phyloP scores from a whole-genome alignment of 2,113 vertebrate species.

The Melanocharis versteri region DNA sequence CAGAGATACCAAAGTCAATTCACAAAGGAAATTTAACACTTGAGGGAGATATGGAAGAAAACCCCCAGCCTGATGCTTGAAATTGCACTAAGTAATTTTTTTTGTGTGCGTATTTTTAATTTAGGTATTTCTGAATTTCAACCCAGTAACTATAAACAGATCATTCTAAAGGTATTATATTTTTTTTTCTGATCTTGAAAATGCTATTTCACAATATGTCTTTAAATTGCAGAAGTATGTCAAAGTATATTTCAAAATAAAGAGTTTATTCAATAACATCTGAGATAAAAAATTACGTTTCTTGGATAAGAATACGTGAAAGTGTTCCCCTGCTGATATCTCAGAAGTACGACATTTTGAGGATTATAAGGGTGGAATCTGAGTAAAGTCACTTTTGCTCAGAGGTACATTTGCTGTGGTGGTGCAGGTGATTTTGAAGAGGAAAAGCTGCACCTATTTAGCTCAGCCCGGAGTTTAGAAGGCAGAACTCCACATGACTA shows the following conservation, averaged over 20 bases:
- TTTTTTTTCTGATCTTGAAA: background rate
- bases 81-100: background rate
- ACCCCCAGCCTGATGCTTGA: background rate
- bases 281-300: background rate
- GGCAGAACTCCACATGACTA: background rate
- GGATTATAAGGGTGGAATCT: background rate
- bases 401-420: background rate
- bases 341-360: background rate
- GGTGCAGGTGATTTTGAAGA: background rate
- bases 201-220: background rate
- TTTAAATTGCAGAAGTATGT: background rate
- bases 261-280: background rate
- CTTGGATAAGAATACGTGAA: background rate
- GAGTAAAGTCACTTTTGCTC: background rate
- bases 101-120: background rate
- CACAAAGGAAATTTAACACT: background rate
- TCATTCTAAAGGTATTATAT: background rate
- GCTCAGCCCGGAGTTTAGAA: background rate
- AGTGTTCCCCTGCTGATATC: background rate
- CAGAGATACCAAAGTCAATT: background rate
- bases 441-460: background rate
- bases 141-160: background rate
- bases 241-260: conserved; percentile 4
- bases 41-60: background rate
- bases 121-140: background rate